Evolutionary conservation across 2,113 vertebrate species (phyloP).

Genomic region (Equus przewalskii): DNA sequence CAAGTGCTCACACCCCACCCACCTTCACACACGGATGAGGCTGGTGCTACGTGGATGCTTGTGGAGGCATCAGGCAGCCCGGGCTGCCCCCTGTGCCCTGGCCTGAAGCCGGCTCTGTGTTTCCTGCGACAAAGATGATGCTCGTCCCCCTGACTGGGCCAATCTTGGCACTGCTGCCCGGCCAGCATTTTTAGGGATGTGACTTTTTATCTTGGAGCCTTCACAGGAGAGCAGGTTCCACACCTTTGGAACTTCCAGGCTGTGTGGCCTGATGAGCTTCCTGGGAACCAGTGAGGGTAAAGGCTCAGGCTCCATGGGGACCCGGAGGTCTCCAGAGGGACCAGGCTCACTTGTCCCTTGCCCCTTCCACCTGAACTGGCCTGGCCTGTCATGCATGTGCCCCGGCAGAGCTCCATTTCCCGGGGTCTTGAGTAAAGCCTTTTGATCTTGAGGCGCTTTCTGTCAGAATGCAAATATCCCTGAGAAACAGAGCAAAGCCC

Average conservation of each 20-base stretch:
- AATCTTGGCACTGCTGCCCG: background rate
- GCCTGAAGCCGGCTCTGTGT: background rate
- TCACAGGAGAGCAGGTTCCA: background rate
- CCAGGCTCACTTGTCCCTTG: background rate
- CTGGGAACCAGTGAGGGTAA: background rate
- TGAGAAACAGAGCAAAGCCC: background rate
- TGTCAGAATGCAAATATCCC: background rate
- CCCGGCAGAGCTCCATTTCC: background rate
- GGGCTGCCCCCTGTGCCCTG: background rate
- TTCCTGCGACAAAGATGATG: background rate
- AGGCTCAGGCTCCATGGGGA: background rate
- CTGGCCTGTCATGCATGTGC: fast-evolving
- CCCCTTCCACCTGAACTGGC: background rate
- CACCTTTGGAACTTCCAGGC: background rate
- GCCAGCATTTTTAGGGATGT: background rate
- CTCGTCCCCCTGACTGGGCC: fast-evolving
- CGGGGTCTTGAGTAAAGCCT: background rate
- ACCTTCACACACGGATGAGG: background rate
- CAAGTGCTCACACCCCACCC: fast-evolving
- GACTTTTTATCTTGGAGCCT: background rate
- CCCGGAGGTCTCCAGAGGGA: background rate
- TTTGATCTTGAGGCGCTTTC: background rate
- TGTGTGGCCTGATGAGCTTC: background rate
- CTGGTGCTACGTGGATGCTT: background rate
- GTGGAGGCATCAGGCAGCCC: fast-evolving